phyloP scores from a whole-genome alignment of 2,797 vertebrate species.

The Tragopan temminckii region DNA sequence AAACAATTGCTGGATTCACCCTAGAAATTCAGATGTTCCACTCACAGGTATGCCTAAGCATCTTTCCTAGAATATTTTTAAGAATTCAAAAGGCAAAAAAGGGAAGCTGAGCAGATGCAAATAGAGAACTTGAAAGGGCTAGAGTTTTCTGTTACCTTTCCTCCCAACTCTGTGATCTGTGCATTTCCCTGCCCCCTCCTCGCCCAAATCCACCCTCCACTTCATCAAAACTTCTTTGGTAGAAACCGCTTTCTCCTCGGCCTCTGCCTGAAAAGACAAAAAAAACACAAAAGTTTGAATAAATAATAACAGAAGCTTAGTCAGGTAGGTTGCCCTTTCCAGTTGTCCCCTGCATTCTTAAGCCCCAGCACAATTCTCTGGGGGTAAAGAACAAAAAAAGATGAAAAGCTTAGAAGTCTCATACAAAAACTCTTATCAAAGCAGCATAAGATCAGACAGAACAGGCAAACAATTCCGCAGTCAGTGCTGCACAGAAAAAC shows the following conservation, averaged over 20 bases:
- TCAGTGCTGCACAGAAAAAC: neutral
- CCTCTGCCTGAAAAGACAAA: slow-evolving; percentile 91
- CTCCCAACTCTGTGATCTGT: slow-evolving; percentile 99
- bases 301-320: slow-evolving; percentile 29
- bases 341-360: neutral
- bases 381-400: neutral
- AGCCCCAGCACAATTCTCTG: neutral
- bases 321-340: slow-evolving; percentile 26
- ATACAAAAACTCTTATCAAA: neutral
- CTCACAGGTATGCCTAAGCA: neutral
- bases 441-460: slow-evolving; percentile 13
- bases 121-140: slow-evolving; percentile 19
- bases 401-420: neutral
- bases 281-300: slow-evolving; percentile 61
- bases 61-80: neutral
- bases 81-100: slow-evolving; percentile 34
- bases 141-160: slow-evolving; percentile 89
- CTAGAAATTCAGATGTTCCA: neutral
- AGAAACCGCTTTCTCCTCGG: slow-evolving; percentile 98
- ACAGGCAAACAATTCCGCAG: slow-evolving; percentile 16
- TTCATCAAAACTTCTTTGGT: slow-evolving; percentile 99
- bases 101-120: slow-evolving; percentile 1
- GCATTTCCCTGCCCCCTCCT: slow-evolving; percentile 94
- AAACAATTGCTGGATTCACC: neutral
- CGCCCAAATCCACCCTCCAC: slow-evolving; percentile 97